Evolutionary conservation across 2,797 vertebrate species (phyloP).

Genomic region (Harpagifer antarcticus): DNA sequence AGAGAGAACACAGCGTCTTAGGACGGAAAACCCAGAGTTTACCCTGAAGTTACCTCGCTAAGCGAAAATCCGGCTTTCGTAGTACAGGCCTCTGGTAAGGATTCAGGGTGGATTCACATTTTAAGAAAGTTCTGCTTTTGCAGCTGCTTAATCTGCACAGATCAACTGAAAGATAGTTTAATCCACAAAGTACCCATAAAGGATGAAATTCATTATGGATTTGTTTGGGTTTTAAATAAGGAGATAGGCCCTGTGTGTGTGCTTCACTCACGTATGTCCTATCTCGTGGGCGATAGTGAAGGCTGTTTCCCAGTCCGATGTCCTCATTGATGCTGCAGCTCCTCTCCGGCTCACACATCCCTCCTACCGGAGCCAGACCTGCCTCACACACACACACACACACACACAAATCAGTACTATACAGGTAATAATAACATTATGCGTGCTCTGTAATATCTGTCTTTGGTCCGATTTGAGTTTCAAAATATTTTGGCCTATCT

Average conservation of each 20-base stretch:
- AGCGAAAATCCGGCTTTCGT: too few relatives aligned
- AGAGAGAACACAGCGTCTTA: too few relatives aligned
- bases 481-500: background rate
- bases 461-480: background rate
- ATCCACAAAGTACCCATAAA: too few relatives aligned
- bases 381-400: background rate
- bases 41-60: too few relatives aligned
- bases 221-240: background rate
- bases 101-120: background rate
- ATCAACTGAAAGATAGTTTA: too few relatives aligned
- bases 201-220: background rate
- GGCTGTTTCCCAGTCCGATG: conserved; percentile 96
- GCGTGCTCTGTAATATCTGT: too few relatives aligned
- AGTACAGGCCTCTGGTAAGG: background rate
- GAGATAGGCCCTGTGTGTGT: background rate
- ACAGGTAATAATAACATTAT: too few relatives aligned
- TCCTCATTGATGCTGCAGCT: conserved; percentile 99
- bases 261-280: conserved; percentile 94
- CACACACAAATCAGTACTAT: too few relatives aligned
- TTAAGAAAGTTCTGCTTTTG: too few relatives aligned
- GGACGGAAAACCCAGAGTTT: too few relatives aligned
- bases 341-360: conserved; percentile 97
- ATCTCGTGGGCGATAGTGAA: conserved; percentile 99
- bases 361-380: conserved; percentile 97
- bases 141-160: too few relatives aligned